phyloP scores from a whole-genome alignment of 2,888 invertebrate genomes.

The Meteorus cinctellus region DNA sequence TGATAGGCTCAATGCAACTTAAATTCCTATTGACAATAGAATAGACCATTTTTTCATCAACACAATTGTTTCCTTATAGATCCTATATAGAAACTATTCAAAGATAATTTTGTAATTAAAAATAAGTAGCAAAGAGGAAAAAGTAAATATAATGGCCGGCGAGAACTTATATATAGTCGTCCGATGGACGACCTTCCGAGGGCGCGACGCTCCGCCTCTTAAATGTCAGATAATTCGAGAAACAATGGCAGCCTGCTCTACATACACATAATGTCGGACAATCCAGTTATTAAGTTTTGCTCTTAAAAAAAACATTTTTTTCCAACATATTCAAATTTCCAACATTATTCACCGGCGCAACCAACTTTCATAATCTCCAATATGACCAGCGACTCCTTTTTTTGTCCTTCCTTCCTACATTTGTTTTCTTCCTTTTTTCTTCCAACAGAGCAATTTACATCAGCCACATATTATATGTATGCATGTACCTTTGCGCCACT shows the following conservation, averaged over 20 bases:
- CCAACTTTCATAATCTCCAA: not conserved
- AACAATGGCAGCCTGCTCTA: conserved; percentile 65
- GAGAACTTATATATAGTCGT: conserved; percentile 32
- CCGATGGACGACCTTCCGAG: conserved; percentile 68
- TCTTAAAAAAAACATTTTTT: not conserved
- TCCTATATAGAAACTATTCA: not conserved
- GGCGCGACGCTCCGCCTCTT: conserved; percentile 71
- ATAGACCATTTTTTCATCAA: not conserved
- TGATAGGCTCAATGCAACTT: not conserved
- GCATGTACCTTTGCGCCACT: not conserved
- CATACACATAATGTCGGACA: conserved; percentile 12
- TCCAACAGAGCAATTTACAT: not conserved
- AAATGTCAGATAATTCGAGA: conserved; percentile 62
- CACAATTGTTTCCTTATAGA: not conserved
- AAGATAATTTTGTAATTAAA: no score
- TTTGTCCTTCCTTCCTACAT: not conserved
- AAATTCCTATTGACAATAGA: not conserved
- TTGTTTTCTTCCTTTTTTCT: not conserved
- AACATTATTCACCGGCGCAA: not conserved
- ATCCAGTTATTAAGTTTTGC: not conserved
- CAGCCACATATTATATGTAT: not conserved
- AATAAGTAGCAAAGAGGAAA: conserved; percentile 9
- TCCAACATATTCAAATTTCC: not conserved
- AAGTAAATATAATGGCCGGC: conserved; percentile 39
- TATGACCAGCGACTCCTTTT: not conserved